Evolutionary conservation across 2,113 vertebrate genomes (phyloP).

Genomic region (Alaudala cheleensis): DNA sequence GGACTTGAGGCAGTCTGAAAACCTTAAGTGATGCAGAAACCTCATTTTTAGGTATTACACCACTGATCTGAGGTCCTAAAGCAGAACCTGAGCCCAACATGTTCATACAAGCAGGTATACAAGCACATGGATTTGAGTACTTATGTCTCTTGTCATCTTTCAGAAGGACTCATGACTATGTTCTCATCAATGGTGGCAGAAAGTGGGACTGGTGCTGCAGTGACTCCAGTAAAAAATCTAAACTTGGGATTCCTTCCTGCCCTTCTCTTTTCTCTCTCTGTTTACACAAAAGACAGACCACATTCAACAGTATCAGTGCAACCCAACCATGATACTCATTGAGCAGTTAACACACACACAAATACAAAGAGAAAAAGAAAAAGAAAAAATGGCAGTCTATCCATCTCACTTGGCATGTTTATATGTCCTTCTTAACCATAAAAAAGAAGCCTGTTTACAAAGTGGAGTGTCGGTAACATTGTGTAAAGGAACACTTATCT

Average conservation of each 20-base stretch:
- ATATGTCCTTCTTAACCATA: slow-evolving; percentile 69
- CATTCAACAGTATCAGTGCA: background rate
- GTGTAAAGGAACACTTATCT: slow-evolving; percentile 73
- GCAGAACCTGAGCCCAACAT: background rate
- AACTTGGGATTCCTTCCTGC: background rate
- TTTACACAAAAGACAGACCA: slow-evolving; percentile 48
- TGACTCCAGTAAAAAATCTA: background rate
- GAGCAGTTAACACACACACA: background rate
- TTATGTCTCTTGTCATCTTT: background rate
- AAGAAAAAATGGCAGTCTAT: slow-evolving; percentile 61
- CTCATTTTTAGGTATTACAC: background rate
- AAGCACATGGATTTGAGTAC: background rate
- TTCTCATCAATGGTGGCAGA: background rate
- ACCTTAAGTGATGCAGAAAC: background rate
- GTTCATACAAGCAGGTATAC: background rate
- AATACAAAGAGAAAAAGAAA: slow-evolving; percentile 46
- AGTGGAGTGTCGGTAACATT: slow-evolving; percentile 74
- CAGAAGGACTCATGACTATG: background rate
- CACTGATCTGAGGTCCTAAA: background rate
- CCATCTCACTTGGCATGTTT: slow-evolving; percentile 74
- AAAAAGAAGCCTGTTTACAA: slow-evolving; percentile 73
- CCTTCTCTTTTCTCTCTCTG: background rate
- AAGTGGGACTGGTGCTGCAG: background rate
- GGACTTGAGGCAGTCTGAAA: background rate
- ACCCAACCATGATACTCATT: slow-evolving; percentile 31